Conservation (phyloP, 2,113 vertebrate genomes). For the Eulacestoma nigropectus region DNA sequence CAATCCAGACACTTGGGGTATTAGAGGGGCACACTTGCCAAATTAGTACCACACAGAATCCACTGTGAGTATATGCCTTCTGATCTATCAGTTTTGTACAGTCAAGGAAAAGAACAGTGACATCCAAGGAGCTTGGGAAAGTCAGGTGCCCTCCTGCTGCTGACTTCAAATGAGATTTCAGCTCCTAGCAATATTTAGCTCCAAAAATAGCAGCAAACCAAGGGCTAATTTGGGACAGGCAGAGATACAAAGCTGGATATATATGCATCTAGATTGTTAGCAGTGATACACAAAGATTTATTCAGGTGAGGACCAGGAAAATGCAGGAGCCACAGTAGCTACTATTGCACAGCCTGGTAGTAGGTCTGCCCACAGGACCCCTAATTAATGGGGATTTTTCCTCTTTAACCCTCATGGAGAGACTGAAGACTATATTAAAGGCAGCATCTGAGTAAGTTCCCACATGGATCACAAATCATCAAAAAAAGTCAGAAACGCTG, state of each 20-base stretch:
- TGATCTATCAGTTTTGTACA: background rate
- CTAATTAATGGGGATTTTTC: background rate
- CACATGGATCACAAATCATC: background rate
- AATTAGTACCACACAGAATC: background rate
- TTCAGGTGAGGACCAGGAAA: background rate
- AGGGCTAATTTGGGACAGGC: background rate
- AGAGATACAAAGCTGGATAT: background rate
- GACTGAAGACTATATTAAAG: background rate
- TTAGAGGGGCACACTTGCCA: background rate
- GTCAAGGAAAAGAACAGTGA: background rate
- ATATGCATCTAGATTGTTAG: background rate
- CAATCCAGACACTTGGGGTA: background rate
- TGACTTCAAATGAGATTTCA: background rate
- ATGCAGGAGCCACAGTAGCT: background rate
- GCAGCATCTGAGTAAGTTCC: background rate
- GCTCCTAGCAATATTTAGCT: background rate
- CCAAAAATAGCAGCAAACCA: background rate
- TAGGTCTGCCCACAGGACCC: background rate
- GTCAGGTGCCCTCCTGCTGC: background rate
- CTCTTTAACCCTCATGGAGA: background rate
- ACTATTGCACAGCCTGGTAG: background rate
- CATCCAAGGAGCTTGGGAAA: background rate
- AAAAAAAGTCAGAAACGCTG: background rate
- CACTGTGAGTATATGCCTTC: background rate
- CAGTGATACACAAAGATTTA: background rate